Evolutionary conservation across 2,113 vertebrate species (phyloP), one percentile per base, ranked within the genome.

Genomic region (Phalacrocorax carbo): DNA sequence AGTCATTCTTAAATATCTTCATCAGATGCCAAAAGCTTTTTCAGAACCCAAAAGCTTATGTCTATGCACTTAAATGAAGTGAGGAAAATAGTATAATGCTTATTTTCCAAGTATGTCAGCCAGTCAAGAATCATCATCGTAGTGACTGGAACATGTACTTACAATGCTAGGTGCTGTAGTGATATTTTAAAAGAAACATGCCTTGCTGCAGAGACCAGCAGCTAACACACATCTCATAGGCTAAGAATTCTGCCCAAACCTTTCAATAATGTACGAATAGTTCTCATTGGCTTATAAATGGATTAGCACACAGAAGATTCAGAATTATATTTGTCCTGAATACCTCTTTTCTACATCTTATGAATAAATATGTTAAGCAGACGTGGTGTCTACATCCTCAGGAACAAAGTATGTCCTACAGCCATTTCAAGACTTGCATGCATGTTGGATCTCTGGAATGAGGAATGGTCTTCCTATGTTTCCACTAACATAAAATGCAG

Each of bases 331-430:
- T 95, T 96, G 90, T 93, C 90, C 90, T 88, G 82, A 82, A 92
- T 92, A 38, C 91, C 90, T 93, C 76, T 96, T 78, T 78, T 88
- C 96, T 94, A 23, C 91, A 94, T 94, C 86, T 96, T 89, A 94
- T 96, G 89, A 94, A 95, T 94, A 93, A 92, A 93, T 73, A 66
- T 68, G 55, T 60, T 61, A n/a, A 82, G 88, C 88, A 94, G 80
- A 40, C 3, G 0, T 1, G 4, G 26, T 62, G 62, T 91, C 77
- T 96, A 86, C 81, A 21, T 84, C 86, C 86, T 64, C 1, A 0
- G 68, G 91, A 96, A 48, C 91, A 86, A 91, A 96, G 93, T 42
- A 0, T 75, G 77, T 94, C 96, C 93, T 82, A 14, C 51, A 89
- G 94, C 77, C 77, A 34, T 89, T 88, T 40, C 72, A 40, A 17